Evolutionary conservation across 92 coral and sea anemone species (phyloP).

Genomic region (Phymanthus crucifer): DNA sequence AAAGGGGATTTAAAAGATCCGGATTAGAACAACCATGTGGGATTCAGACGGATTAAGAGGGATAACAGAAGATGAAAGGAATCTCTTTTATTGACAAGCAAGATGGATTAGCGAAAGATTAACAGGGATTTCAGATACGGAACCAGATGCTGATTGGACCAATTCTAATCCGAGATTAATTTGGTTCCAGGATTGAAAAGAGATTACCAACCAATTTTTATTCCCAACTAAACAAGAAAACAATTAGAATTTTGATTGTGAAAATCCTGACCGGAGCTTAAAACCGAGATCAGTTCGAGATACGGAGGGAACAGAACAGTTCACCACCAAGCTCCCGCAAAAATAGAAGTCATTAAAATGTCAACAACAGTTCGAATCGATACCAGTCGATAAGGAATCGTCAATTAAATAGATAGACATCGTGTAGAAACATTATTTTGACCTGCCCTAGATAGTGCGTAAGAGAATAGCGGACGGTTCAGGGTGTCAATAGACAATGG

Average conservation of each 20-base stretch:
- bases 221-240: not conserved
- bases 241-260: not conserved
- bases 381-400: not conserved
- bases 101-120: conserved; percentile 34
- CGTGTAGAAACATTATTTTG: conserved; percentile 13
- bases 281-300: not conserved
- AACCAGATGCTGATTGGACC: conserved; percentile 19
- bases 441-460: conserved; percentile 1
- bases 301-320: not conserved
- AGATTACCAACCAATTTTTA: conserved; percentile 14
- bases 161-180: conserved; percentile 31
- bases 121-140: conserved; percentile 33
- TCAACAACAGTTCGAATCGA: not conserved
- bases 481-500: not conserved
- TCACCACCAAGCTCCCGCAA: not conserved
- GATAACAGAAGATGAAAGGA: conserved; percentile 39
- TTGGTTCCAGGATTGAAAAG: conserved; percentile 34
- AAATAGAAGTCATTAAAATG: not conserved
- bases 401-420: conserved; percentile 28
- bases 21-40: conserved; percentile 43
- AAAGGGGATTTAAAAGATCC: conserved; percentile 43
- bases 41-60: conserved; percentile 47
- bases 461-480: not conserved
- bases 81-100: conserved; percentile 39
- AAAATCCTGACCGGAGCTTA: not conserved